Percentiles rank a stretch among this genome's conserved stretches.
Conservation (phyloP, 2,888 invertebrate genomes). For the Bombylius major region DNA sequence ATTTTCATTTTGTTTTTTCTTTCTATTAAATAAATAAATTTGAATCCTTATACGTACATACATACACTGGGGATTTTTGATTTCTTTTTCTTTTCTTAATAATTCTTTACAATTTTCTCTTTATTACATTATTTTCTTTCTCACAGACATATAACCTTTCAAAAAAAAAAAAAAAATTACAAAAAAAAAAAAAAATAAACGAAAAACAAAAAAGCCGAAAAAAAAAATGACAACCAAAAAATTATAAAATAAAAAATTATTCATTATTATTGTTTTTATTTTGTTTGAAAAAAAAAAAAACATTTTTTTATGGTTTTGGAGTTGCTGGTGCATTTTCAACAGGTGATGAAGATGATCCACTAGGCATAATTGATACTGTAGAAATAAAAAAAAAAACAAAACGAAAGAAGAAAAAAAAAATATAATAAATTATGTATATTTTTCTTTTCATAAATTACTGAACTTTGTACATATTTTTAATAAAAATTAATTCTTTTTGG, state of each 20-base stretch:
- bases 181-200: too few relatives aligned
- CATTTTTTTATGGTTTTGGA: constrained; percentile 1
- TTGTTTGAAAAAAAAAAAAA: background rate
- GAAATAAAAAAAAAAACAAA: background rate
- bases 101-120: background rate
- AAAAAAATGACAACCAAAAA: too few relatives aligned
- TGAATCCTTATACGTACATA: background rate
- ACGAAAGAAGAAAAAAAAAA: too few relatives aligned
- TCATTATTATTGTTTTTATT: background rate
- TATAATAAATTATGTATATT: too few relatives aligned
- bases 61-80: background rate
- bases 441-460: too few relatives aligned
- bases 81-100: background rate
- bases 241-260: background rate
- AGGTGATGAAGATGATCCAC: background rate
- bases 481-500: too few relatives aligned
- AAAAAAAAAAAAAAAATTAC: too few relatives aligned
- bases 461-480: too few relatives aligned
- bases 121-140: too few relatives aligned
- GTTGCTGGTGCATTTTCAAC: background rate
- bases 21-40: background rate
- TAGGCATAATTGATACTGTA: constrained; percentile 2
- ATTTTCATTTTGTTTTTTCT: too few relatives aligned
- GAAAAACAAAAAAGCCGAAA: too few relatives aligned
- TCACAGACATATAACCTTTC: too few relatives aligned